Evolutionary conservation across 2,113 vertebrate species (phyloP).

Genomic region (Rattus norvegicus): GRCr8 NC_086039.1:30994001-30994500

Average conservation of each 20-base stretch:
- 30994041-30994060: neutral
- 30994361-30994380: neutral
- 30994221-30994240: neutral
- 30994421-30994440: neutral
- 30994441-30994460: neutral
- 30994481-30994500: neutral
- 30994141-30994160: neutral
- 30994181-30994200: neutral
- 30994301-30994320: neutral
- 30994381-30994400: neutral
- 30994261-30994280: neutral
- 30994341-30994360: neutral
- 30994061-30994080: neutral
- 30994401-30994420: neutral
- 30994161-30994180: neutral
- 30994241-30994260: neutral
- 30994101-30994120: neutral
- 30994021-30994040: slow-evolving; percentile 19
- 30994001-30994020: neutral
- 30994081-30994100: neutral
- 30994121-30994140: neutral
- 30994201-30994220: neutral
- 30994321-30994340: neutral
- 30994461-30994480: neutral
- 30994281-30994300: neutral